phyloP scores from a whole-genome alignment of 2,113 vertebrate genomes.

The Nerophis lumbriciformis region DNA sequence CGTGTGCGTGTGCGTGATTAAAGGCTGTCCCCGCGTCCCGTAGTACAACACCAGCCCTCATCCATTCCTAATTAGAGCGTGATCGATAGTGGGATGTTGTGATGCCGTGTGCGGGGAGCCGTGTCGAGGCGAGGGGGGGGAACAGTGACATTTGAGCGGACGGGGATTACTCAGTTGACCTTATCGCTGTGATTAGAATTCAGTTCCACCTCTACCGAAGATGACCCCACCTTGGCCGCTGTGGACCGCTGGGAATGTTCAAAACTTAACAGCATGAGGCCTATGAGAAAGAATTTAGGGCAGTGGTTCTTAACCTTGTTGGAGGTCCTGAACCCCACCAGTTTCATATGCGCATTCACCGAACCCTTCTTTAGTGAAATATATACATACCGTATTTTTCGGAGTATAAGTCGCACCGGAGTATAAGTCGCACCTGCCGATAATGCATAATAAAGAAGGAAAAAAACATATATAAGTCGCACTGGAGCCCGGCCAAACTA shows the following conservation, averaged over 20 bases:
- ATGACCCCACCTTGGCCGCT: slow-evolving; percentile 55
- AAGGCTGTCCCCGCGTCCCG: neutral
- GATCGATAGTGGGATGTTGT: slow-evolving; percentile 61
- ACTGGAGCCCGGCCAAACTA: too few relatives aligned
- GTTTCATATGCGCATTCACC: too few relatives aligned
- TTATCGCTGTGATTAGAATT: slow-evolving; percentile 66
- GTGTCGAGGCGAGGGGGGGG: slow-evolving; percentile 37
- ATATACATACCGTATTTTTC: too few relatives aligned
- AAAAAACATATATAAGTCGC: too few relatives aligned
- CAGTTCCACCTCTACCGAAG: slow-evolving; percentile 32
- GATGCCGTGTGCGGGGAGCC: slow-evolving; percentile 50
- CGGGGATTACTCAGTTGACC: slow-evolving; percentile 62
- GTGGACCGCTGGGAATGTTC: slow-evolving; percentile 39
- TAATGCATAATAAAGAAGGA: too few relatives aligned
- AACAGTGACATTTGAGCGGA: slow-evolving; percentile 58
- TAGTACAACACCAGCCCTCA: slow-evolving; percentile 17
- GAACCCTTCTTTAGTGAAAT: too few relatives aligned
- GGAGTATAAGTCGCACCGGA: too few relatives aligned
- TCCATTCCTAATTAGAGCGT: slow-evolving; percentile 60
- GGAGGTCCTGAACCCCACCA: too few relatives aligned
- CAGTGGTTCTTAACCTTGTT: too few relatives aligned
- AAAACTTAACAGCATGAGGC: slow-evolving; percentile 2
- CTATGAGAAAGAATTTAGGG: too few relatives aligned
- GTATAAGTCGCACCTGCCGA: too few relatives aligned
- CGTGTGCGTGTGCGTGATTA: neutral